phyloP scores from a whole-genome alignment of 2,113 vertebrate genomes.

The mouse (Mus musculus) region DNA sequence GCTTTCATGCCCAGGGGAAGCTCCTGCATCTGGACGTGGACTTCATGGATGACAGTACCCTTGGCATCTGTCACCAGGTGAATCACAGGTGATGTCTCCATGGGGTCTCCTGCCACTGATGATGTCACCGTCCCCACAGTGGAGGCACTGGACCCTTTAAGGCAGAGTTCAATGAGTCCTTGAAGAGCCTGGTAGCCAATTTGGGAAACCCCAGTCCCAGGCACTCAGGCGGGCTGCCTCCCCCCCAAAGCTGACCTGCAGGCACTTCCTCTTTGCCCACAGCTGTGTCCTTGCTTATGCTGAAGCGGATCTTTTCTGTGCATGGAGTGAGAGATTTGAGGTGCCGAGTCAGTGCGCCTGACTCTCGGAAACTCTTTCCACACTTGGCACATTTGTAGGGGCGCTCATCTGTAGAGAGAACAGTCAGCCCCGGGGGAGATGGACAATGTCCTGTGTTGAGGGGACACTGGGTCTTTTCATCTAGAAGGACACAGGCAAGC shows the following conservation, averaged over 20 bases:
- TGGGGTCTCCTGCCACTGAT: slow-evolving; percentile 72
- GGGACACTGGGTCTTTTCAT: background rate
- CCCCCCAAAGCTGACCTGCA: slow-evolving; percentile 86
- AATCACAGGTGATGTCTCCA: slow-evolving; percentile 89
- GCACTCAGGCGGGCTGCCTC: background rate
- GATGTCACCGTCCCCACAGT: slow-evolving; percentile 61
- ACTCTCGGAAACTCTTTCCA: slow-evolving; percentile 97
- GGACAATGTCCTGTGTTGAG: background rate
- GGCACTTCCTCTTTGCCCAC: slow-evolving; percentile 91
- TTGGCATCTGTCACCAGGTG: slow-evolving; percentile 92
- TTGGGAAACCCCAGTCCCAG: background rate
- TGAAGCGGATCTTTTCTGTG: slow-evolving; percentile 96
- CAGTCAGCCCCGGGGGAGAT: background rate
- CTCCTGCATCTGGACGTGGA: slow-evolving; percentile 95
- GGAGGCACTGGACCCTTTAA: slow-evolving; percentile 86
- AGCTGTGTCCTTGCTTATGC: slow-evolving; percentile 92
- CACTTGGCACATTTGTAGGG: slow-evolving; percentile 97
- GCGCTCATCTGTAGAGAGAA: slow-evolving; percentile 91
- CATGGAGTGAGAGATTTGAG: slow-evolving; percentile 97
- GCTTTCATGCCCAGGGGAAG: slow-evolving; percentile 84
- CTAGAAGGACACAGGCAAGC: background rate
- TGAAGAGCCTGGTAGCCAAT: background rate
- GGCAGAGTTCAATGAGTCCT: slow-evolving; percentile 35
- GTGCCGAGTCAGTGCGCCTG: slow-evolving; percentile 96
- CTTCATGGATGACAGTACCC: slow-evolving; percentile 93